Percentiles rank a stretch among this genome's conserved stretches.
phyloP scores from a whole-genome alignment of 2,797 vertebrate species.

The Molossus molossus region DNA sequence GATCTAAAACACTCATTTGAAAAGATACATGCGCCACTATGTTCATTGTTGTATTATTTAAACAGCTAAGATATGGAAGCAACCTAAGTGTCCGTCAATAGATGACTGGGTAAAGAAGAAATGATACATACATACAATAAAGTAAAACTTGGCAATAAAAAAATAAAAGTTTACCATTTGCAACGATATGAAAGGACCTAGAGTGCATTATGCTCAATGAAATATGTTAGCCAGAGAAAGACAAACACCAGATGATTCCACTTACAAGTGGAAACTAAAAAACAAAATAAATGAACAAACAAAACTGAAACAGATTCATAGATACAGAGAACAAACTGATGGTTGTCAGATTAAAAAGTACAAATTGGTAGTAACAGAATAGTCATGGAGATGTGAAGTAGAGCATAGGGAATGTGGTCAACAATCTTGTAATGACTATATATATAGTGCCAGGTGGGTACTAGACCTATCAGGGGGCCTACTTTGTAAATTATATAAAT shows the following conservation, averaged over 20 bases:
- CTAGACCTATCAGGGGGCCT: neutral
- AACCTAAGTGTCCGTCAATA: neutral
- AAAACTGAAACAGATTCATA: neutral
- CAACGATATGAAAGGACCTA: neutral
- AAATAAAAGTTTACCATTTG: neutral
- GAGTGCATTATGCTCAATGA: neutral
- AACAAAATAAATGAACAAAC: neutral
- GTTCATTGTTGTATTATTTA: neutral
- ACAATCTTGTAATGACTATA: neutral
- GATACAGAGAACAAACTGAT: neutral
- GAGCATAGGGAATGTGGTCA: neutral
- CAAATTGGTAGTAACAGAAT: neutral
- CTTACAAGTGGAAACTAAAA: neutral
- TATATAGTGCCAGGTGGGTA: neutral
- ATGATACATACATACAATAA: neutral
- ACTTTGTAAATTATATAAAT: neutral
- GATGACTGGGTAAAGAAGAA: neutral
- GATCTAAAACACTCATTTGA: neutral
- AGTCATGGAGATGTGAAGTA: neutral
- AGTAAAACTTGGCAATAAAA: neutral
- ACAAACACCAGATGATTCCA: neutral
- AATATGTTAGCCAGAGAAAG: neutral
- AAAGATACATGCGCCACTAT: neutral
- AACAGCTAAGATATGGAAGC: neutral
- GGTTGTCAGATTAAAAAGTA: neutral